These are phyloP conservation scores for Endomychus coccineus DNA, from an alignment of 2,888 invertebrate species.

Conservation along the genomic window DNA sequence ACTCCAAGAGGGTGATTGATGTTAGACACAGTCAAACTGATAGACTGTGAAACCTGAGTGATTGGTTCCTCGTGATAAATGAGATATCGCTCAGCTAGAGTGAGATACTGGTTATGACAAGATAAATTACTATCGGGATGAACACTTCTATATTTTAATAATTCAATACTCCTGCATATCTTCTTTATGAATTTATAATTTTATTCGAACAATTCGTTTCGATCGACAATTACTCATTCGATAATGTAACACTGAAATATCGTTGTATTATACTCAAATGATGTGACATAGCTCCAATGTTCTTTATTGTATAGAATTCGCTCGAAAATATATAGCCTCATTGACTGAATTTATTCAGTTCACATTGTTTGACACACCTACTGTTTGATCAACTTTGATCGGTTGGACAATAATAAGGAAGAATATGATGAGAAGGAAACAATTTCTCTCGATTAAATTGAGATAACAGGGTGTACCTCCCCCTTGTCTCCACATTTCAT, in stretches of 20 bases:
- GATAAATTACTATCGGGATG: conserved; percentile 36
- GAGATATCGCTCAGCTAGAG: conserved; percentile 38
- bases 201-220: conserved; percentile 1
- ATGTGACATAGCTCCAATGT: too few species aligned
- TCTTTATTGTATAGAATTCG: too few species aligned
- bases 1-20: conserved; percentile 36
- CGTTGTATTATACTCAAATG: too few species aligned
- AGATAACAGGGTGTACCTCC: too few species aligned
- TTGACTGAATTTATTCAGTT: too few species aligned
- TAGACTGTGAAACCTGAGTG: conserved; percentile 40
- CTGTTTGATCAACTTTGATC: too few species aligned
- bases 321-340: too few species aligned
- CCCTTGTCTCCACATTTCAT: too few species aligned
- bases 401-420: too few species aligned
- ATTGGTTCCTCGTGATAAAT: conserved; percentile 42
- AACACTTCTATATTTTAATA: conserved; percentile 35
- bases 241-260: conserved; percentile 1
- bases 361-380: too few species aligned
- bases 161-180: conserved; percentile 17
- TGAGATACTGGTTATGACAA: conserved; percentile 38
- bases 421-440: too few species aligned
- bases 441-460: too few species aligned
- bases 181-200: conserved; percentile 1
- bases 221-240: not conserved
- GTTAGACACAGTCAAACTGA: conserved; percentile 36